phyloP scores from a whole-genome alignment of 92 coral and sea anemone species.

The Zoanthus sociatus region DNA sequence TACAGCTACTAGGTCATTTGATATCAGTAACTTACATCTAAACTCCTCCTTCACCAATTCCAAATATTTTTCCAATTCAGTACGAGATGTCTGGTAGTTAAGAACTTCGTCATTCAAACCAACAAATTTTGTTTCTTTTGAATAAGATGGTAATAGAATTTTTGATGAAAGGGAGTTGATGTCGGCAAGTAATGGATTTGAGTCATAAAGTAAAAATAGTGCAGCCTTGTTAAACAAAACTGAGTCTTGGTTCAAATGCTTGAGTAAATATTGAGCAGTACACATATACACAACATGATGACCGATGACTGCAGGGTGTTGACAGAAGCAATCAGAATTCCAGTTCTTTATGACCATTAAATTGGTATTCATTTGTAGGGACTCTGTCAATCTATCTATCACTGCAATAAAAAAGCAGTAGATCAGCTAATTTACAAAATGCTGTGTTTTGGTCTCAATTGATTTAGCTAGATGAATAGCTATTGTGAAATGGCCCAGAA shows the following conservation, averaged over 20 bases:
- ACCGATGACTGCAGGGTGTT: background rate
- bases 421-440: too few species aligned
- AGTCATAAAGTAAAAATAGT: slow-evolving; percentile 59
- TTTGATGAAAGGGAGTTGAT: slow-evolving; percentile 7
- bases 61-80: slow-evolving; percentile 58
- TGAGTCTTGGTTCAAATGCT: background rate
- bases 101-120: slow-evolving; percentile 68
- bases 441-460: too few species aligned
- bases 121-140: slow-evolving; percentile 59
- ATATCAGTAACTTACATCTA: slow-evolving; percentile 64
- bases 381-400: slow-evolving; percentile 22
- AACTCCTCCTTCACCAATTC: slow-evolving; percentile 52
- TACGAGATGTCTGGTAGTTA: slow-evolving; percentile 30
- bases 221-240: background rate
- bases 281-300: background rate
- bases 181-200: slow-evolving; percentile 32
- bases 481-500: too few species aligned
- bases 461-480: too few species aligned
- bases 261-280: background rate
- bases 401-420: slow-evolving; percentile 13
- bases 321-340: background rate
- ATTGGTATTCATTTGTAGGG: slow-evolving; percentile 31
- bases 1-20: slow-evolving; percentile 85
- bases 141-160: background rate
- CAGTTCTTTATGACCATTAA: background rate